Percentiles rank a stretch among this genome's conserved stretches.
Evolutionary conservation across 2,797 vertebrate genomes (phyloP).

Genomic region (Sebastes diploproa): DNA sequence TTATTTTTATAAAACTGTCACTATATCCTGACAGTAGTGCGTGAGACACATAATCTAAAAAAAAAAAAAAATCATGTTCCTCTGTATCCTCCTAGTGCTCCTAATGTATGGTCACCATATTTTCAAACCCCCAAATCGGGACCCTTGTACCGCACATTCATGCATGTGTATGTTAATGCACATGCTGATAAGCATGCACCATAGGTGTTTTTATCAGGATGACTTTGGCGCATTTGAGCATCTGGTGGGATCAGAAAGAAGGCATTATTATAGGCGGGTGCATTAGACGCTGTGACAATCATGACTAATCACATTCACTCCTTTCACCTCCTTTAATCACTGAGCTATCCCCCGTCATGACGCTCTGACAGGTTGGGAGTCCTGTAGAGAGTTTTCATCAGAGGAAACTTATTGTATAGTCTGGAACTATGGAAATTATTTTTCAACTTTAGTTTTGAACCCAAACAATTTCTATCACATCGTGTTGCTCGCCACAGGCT

Average conservation of each 20-base stretch:
- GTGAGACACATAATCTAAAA: neutral
- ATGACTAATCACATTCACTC: neutral
- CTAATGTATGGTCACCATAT: neutral
- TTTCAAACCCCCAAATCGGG: neutral
- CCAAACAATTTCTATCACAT: neutral
- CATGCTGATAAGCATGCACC: neutral
- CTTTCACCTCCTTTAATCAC: neutral
- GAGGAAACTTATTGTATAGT: neutral
- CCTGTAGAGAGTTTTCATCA: neutral
- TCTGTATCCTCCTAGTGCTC: neutral
- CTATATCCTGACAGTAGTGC: neutral
- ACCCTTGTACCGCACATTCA: neutral
- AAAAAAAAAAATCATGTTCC: too few relatives aligned
- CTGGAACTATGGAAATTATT: neutral
- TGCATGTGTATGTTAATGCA: too few relatives aligned
- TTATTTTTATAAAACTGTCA: neutral
- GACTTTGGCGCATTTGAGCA: neutral
- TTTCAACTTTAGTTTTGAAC: neutral
- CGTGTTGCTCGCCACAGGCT: neutral
- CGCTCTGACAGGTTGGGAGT: neutral
- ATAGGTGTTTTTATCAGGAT: neutral
- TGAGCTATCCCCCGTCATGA: neutral
- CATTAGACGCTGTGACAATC: neutral
- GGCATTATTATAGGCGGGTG: neutral
- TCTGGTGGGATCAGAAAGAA: neutral